A percentile compares a stretch with the other conserved stretches of the same genome.
Evolutionary conservation across 2,888 invertebrate species (phyloP).

Genomic region (Pelosia muscerda): DNA sequence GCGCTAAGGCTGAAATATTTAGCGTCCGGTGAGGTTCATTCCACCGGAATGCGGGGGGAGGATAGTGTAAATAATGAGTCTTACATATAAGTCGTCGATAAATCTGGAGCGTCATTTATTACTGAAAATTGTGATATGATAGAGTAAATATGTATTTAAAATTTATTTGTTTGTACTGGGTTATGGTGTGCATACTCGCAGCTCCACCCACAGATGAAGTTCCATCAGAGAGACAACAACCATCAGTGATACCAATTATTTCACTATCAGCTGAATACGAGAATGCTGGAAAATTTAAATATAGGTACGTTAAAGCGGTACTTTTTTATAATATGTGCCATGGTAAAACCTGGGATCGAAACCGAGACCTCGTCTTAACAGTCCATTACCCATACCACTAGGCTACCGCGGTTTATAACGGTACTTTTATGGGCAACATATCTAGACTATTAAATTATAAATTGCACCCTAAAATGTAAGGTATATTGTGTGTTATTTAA

Average conservation of each 20-base stretch:
- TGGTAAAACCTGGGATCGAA: too few relatives aligned
- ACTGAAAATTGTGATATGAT: constrained; percentile 71
- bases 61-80: constrained; percentile 83
- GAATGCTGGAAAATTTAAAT: constrained; percentile 84
- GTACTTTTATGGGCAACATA: too few relatives aligned
- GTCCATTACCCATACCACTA: too few relatives aligned
- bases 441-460: too few relatives aligned
- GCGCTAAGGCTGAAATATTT: constrained; percentile 86
- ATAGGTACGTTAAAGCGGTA: constrained; percentile 68
- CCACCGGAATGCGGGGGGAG: constrained; percentile 83
- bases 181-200: constrained; percentile 58
- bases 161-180: constrained; percentile 62
- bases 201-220: constrained; percentile 67
- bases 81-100: constrained; percentile 82
- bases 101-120: constrained; percentile 81
- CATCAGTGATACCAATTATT: constrained; percentile 82
- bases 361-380: too few relatives aligned
- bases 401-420: too few relatives aligned
- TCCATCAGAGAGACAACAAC: constrained; percentile 70
- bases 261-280: constrained; percentile 84
- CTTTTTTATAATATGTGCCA: too few relatives aligned
- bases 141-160: constrained; percentile 70
- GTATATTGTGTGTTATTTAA: too few relatives aligned
- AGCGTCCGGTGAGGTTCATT: constrained; percentile 77
- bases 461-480: too few relatives aligned